Base-by-base conservation (phyloP, 2,888 invertebrate species). In the Cheilosia scutellata region DNA sequence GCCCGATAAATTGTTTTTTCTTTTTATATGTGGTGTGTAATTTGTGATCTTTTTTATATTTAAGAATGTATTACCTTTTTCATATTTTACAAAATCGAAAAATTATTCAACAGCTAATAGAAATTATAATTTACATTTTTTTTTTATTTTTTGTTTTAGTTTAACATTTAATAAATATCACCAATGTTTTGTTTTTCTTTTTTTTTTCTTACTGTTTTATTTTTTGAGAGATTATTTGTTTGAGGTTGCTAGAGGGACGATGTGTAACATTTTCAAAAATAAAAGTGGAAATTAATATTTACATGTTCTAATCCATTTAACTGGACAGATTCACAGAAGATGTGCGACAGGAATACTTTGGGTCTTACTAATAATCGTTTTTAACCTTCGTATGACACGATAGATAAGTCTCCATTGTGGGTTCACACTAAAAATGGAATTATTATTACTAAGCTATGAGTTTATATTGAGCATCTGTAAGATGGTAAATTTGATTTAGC, bases 141-240 rank as follows among this genome's bases (percentile, higher is more conserved):
- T 83, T 53, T 40, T 63, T 68, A 58, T 37, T 37, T 57, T 66
- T 55, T 68, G 31, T 37, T 60, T 55, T 60, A 65, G 63, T 76
- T 82, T 86, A 82, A 86, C 82, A 76, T 57, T 72, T 82, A 82
- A 82, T 86, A 86, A 82, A 86, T 86, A 86, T 86, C 86, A 86
- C 86, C 82, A 86, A 86, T 80, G 33, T 55, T 78, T 63, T 77
- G 51, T 37, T 51, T 55, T 31, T 72, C 55, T 11, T 53, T 37
- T 49, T 44, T 44, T 55, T 37, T 53, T 60, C 44, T 44, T 47
- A 47, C 47, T 47, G 20, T 9, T 29, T 53, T 57, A 11, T 37
- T 11, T 37, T 7, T 37, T 37, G 9, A 20, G 29, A 47, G 47
- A 63, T 63, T 33, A 51, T 60, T 63, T 16, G 27, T 44, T 47